A percentile compares a stretch with the other conserved stretches of the same genome.
Evolutionary conservation across 2,888 invertebrate genomes (phyloP).

Genomic region (Stenchaetothrips biformis): DNA sequence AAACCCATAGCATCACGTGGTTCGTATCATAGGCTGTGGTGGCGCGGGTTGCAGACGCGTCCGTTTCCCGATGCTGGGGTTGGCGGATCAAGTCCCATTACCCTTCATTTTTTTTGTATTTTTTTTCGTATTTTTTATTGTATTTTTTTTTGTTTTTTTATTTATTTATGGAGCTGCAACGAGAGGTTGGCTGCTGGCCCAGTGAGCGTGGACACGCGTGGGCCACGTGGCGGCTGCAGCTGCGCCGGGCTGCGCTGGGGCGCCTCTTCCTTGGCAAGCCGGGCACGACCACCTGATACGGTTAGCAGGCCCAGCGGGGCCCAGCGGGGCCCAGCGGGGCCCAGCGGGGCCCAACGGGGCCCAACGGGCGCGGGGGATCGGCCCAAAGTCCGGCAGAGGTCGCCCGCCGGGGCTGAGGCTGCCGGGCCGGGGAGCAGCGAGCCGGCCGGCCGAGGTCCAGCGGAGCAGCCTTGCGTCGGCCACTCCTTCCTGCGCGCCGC

Average conservation of each 20-base stretch:
- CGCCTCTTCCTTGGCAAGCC: slow-evolving; percentile 46
- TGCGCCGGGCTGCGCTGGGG: slow-evolving; percentile 42
- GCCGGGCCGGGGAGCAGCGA: no score
- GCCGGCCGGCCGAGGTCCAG: no score
- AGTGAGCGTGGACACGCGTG: neutral
- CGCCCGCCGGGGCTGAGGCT: no score
- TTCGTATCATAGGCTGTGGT: no score
- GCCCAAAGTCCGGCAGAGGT: no score
- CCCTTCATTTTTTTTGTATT: no score
- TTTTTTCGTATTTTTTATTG: no score
- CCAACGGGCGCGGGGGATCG: slow-evolving; percentile 34
- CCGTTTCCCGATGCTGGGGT: neutral
- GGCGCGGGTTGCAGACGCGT: no score
- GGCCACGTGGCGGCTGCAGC: slow-evolving; percentile 39
- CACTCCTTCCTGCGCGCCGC: slow-evolving; percentile 19
- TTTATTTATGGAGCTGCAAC: neutral
- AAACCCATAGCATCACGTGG: no score
- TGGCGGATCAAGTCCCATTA: no score
- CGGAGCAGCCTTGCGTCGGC: neutral
- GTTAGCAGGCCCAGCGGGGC: slow-evolving; percentile 36
- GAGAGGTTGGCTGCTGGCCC: neutral
- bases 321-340: slow-evolving; percentile 40
- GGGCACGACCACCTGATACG: slow-evolving; percentile 37
- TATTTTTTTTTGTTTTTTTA: neutral
- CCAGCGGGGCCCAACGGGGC: slow-evolving; percentile 38